These are phyloP conservation scores for Napeogenes sylphis DNA, from an alignment of 2,888 invertebrate species.

Conservation along the genomic window DNA sequence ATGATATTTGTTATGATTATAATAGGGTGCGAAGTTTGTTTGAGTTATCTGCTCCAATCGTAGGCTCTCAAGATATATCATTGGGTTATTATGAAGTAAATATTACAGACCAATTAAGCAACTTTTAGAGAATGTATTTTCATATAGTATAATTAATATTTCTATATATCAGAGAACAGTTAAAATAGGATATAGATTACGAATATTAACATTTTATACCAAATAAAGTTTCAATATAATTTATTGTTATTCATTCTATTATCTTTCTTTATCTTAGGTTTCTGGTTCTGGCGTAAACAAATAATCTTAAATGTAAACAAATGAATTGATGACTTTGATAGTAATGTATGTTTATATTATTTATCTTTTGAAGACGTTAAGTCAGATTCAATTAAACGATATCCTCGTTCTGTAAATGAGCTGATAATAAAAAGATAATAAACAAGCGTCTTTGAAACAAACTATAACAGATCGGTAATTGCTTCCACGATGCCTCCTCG, in stretches of 20 bases:
- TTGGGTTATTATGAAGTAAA: constrained; percentile 22
- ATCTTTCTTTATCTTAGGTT: too few relatives aligned
- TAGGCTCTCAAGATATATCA: constrained; percentile 18
- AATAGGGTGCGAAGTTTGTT: constrained; percentile 51
- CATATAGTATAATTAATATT: not conserved
- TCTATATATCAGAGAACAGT: too few relatives aligned
- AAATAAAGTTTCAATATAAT: too few relatives aligned
- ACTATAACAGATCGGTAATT: constrained; percentile 79
- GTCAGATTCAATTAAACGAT: constrained; percentile 66
- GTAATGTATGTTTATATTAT: not conserved
- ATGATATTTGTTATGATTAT: constrained; percentile 75
- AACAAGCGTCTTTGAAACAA: constrained; percentile 77
- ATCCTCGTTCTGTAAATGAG: constrained; percentile 74
- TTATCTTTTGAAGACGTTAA: constrained; percentile 40
- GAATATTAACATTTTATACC: too few relatives aligned
- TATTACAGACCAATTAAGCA: constrained; percentile 1
- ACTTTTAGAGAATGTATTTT: not conserved
- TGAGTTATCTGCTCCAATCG: constrained; percentile 39
- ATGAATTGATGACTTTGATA: too few relatives aligned
- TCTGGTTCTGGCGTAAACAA: too few relatives aligned
- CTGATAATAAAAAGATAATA: constrained; percentile 77
- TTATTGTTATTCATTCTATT: too few relatives aligned
- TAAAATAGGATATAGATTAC: too few relatives aligned
- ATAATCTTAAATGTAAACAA: too few relatives aligned
- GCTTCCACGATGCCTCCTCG: constrained; percentile 76